Conservation (phyloP, 1,140 invertebrate species). For the Ips typographus region DNA sequence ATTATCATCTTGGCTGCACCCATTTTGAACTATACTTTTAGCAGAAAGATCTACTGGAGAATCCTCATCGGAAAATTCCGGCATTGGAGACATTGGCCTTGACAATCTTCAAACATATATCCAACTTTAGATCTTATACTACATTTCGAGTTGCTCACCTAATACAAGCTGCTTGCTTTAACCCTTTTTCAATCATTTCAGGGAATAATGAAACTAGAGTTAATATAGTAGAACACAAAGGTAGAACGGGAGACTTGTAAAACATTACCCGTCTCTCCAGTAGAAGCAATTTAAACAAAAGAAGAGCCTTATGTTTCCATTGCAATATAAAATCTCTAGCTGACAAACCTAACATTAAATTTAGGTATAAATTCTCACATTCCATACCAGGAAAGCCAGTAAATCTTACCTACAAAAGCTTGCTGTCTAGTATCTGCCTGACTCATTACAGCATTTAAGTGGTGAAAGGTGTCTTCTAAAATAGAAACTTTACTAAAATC, state of each 20-base stretch:
- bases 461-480: conserved; percentile 89
- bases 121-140: not conserved
- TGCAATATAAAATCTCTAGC: conserved; percentile 76
- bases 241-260: conserved; percentile 89
- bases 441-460: conserved; percentile 84
- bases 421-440: conserved; percentile 70
- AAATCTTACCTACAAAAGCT: conserved; percentile 73
- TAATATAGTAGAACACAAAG: conserved; percentile 83
- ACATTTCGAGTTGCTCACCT: conserved; percentile 56
- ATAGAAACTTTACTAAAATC: conserved; percentile 90
- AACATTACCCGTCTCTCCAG: conserved; percentile 91
- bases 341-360: conserved; percentile 68
- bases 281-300: conserved; percentile 91
- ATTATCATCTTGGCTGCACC: conserved; percentile 19
- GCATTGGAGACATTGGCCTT: conserved; percentile 77
- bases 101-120: conserved; percentile 61
- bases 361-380: not conserved
- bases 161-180: conserved; percentile 79
- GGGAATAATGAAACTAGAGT: conserved; percentile 90
- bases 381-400: not conserved
- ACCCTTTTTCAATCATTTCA: conserved; percentile 83
- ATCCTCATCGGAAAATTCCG: conserved; percentile 61
- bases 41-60: conserved; percentile 19
- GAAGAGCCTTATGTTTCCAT: conserved; percentile 90
- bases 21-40: conserved; percentile 14